A percentile compares a stretch with the other conserved stretches of the same genome.
These are phyloP conservation scores for Nymphalis c-album DNA, from an alignment of 2,888 invertebrate genomes.

Conservation along the genomic window DNA sequence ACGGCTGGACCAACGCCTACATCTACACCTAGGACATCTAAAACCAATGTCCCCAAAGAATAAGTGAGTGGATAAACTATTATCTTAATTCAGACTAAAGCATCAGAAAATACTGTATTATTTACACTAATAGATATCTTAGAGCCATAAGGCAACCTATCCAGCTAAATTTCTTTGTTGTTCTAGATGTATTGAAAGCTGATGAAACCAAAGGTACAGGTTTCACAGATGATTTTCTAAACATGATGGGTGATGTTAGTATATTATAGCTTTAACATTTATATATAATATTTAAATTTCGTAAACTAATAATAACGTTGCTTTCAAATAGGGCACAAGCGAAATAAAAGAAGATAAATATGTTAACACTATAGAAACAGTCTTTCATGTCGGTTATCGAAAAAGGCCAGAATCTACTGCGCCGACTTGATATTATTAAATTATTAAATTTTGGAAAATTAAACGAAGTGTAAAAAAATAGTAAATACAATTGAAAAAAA, in stretches of 20 bases:
- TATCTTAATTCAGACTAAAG: background rate
- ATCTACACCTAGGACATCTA: conserved; percentile 31
- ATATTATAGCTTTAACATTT: conserved; percentile 7
- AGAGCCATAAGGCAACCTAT: background rate
- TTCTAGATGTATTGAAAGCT: conserved; percentile 48
- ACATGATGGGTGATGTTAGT: conserved; percentile 71
- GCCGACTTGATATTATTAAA: conserved; percentile 43
- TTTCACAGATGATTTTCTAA: conserved; percentile 63
- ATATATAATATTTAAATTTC: background rate
- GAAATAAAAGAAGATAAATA: background rate
- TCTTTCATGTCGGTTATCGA: conserved; percentile 45
- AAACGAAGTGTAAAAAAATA: background rate
- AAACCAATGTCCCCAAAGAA: conserved; percentile 30
- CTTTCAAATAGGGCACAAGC: conserved; percentile 21
- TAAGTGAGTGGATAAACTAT: conserved; percentile 24
- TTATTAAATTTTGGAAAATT: background rate
- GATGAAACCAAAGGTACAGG: conserved; percentile 50
- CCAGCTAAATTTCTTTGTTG: conserved; percentile 16
- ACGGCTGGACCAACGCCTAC: conserved; percentile 26
- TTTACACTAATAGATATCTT: conserved; percentile 10
- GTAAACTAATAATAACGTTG: conserved; percentile 9
- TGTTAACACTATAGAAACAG: conserved; percentile 52
- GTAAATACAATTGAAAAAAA: conserved; percentile 17
- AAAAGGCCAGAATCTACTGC: conserved; percentile 51
- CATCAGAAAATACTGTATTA: background rate